Base-by-base conservation (phyloP, 2,888 invertebrate species). In the Aporophyla nigra region DNA sequence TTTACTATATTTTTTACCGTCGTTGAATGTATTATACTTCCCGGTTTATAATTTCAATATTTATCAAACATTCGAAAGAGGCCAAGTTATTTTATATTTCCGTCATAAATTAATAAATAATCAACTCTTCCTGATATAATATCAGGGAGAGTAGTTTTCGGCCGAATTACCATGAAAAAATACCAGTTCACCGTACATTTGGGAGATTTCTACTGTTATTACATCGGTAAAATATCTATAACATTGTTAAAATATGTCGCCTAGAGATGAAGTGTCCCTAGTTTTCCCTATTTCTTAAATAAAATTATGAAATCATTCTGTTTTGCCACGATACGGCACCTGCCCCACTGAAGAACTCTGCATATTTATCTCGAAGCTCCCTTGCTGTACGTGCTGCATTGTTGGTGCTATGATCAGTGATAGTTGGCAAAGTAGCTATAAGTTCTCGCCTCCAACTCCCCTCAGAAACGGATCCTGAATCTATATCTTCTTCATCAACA, bases 291-390 rank as follows among this genome's bases (percentile, higher is more conserved):
- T 61, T 61, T 61, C 59, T 33, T 61, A 72, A 66, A 56, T 67
- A 61, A 68, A 76, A 76, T 78, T 80, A 80, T 66, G 74, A 77
- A 65, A 78, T 81, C 72, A 74, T 81, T 81, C 74, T 81, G 69
- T 74, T 73, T 81, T 78, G 81, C 76, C 79, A 82, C 69, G 82
- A 75, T 27, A 82, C 82, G 46, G 79, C 77, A 51, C 82, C 79
- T 77, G 74, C 72, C 40, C 79, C 75, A 67, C 66, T 67, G 54
- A 79, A 82, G 62, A 59, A 82, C n/a, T 79, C 78, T 75, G 81
- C 75, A 72, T 81, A 81, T 58, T 73, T 78, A 70, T 80, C 75
- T 59, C 66, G 75, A 40, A 76, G 53, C 65, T 76, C 58, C 53
- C 75, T 76, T 71, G 75, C 71, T 66, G 46, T 61, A 51, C 75